Evolutionary conservation across 2,888 invertebrate genomes (phyloP).

Genomic region (Ornithoptera alexandrae): DNA sequence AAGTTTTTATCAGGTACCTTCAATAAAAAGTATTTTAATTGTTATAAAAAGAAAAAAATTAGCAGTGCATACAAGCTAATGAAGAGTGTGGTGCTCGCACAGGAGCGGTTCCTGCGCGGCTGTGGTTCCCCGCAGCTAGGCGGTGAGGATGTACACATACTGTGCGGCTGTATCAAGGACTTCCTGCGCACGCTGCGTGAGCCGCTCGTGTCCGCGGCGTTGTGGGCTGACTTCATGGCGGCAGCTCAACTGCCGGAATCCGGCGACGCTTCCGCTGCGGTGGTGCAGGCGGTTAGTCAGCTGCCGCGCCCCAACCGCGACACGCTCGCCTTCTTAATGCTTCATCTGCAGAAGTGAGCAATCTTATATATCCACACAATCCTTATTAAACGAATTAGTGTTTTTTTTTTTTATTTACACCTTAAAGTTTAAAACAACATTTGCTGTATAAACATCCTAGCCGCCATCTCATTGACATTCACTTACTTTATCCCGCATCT

Average conservation of each 20-base stretch:
- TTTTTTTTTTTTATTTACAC: too few species aligned
- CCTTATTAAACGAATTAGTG: too few species aligned
- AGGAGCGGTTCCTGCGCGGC: constrained; percentile 92
- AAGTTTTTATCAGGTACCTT: too few species aligned
- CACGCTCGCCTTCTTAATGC: constrained; percentile 93
- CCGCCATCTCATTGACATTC: too few species aligned
- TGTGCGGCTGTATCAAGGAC: constrained; percentile 97
- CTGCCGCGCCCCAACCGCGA: constrained; percentile 96
- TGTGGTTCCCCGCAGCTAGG: constrained; percentile 90
- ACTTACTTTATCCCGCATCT: too few species aligned
- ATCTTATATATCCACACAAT: neutral
- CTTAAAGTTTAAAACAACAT: too few species aligned
- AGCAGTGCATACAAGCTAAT: too few species aligned
- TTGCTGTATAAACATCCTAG: too few species aligned
- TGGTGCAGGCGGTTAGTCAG: constrained; percentile 88
- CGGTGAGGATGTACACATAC: constrained; percentile 88
- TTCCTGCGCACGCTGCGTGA: constrained; percentile 94
- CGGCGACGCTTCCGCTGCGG: constrained; percentile 81
- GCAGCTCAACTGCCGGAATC: constrained; percentile 81
- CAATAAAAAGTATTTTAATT: too few species aligned
- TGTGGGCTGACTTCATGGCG: constrained; percentile 90
- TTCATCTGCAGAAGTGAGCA: constrained; percentile 90
- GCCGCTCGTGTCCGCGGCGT: constrained; percentile 89
- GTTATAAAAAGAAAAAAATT: too few species aligned
- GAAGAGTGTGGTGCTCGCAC: neutral